Evolutionary conservation across 37 sponge, comb jelly and placozoan species (phyloP), one percentile per base, ranked within the genome.

Genomic region (Beroe forskalii): DNA sequence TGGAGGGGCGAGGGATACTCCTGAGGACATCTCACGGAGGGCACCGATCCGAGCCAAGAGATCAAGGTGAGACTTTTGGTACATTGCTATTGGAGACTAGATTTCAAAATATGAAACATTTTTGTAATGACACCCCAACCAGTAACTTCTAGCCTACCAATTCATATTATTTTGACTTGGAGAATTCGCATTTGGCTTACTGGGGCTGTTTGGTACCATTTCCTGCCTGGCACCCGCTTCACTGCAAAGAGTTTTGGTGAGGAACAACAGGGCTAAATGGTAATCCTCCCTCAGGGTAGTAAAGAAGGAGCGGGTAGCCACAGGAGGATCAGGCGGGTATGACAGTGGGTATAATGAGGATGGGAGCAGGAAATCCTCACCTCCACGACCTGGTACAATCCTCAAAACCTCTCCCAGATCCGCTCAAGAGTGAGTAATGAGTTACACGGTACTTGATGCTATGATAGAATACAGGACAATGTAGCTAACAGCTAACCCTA

Each of bases 331-430:
- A 20, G 22, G 39, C 9, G 75, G 75, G 37, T 72, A 72, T 33
- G 75, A 72, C 40, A 72, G 75, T 72, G 75, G 75, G 30, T 72
- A 72, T 30, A 72, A 72, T 39, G 75, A 72, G 9, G 75, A 72
- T 36, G 75, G 22, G 30, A 72, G 75, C 75, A 3, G 75, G 75
- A 72, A 72, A 30, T 38, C 40, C 8, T 38, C 40, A 22, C 75
- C 75, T 3, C 23, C 14, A 36, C 28, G 40, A 72, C 40, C 23
- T 36, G 6, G 28, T 27, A 66, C 27, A 14, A 32, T 8, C 40
- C 75, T 39, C 9, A 33, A 37, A 32, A 22, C 40, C 9, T 72
- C 75, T 3, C 75, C 40, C 22, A 33, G 75, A 72, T 72, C 75
- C 4, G 40, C 75, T 3, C 14, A 33, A 22, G 75, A 72, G 75